These are phyloP conservation scores for Heliconius nattereri DNA, from an alignment of 1,140 invertebrate species.

Conservation along the genomic window DNA sequence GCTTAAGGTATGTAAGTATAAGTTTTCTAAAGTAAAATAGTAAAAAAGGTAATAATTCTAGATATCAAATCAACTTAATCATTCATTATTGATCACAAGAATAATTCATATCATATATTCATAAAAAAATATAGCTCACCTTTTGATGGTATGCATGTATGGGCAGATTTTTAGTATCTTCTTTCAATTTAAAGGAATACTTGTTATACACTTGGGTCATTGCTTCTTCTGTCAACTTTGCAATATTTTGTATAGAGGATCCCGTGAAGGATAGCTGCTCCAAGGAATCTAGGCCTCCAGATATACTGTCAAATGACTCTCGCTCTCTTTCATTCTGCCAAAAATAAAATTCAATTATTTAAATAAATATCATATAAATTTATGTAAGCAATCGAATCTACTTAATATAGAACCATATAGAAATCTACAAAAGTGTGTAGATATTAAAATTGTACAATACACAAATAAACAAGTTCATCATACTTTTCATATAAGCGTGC, in stretches of 20 bases:
- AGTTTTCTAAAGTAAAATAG: too few species aligned
- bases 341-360: too few species aligned
- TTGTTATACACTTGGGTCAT: conserved; percentile 73
- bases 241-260: conserved; percentile 47
- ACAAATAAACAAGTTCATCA: too few species aligned
- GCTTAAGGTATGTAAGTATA: too few species aligned
- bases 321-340: conserved; percentile 58
- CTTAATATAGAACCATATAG: too few species aligned
- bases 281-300: conserved; percentile 62
- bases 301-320: conserved; percentile 52
- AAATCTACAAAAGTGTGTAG: too few species aligned
- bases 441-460: too few species aligned
- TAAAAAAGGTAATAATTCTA: too few species aligned
- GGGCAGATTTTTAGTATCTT: conserved; percentile 66
- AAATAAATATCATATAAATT: too few species aligned
- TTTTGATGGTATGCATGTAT: conserved; percentile 64
- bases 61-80: too few species aligned
- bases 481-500: neutral
- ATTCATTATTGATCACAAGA: neutral
- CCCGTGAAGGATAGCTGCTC: conserved; percentile 60
- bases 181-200: conserved; percentile 68
- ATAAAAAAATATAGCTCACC: conserved; percentile 43
- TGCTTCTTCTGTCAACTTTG: conserved; percentile 61
- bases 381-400: too few species aligned
- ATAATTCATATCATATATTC: conserved; percentile 17